Conservation (phyloP, 1,140 invertebrate species). For the Lanistes nyassanus region DNA sequence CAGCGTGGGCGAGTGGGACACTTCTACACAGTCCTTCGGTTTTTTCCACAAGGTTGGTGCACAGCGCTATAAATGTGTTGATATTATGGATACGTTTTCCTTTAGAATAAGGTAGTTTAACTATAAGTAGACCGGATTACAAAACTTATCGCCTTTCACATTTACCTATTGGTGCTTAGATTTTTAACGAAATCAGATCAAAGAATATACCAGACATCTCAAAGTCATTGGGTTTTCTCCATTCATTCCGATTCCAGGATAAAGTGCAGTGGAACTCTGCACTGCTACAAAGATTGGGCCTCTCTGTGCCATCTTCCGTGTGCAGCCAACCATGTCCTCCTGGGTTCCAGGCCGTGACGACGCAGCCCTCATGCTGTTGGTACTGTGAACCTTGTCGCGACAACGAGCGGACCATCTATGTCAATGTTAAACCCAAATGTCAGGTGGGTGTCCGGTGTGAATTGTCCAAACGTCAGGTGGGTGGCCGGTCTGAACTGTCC, state of each 20-base stretch:
- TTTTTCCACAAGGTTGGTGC: slow-evolving; percentile 8
- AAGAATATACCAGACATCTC: background rate
- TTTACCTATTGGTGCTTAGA: no score
- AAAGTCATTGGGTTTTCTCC: background rate
- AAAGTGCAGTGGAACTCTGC: slow-evolving; percentile 15
- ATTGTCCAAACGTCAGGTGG: no score
- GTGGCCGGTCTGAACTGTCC: no score
- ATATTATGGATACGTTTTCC: background rate
- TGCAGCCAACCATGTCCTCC: slow-evolving; percentile 33
- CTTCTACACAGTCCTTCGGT: background rate
- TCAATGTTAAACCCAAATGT: background rate
- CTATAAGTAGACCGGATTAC: background rate
- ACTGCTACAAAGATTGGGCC: background rate
- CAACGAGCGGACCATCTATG: slow-evolving; percentile 36
- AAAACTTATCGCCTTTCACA: background rate
- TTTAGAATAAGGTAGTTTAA: background rate
- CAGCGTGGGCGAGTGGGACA: slow-evolving; percentile 26
- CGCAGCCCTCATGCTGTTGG: slow-evolving; percentile 41
- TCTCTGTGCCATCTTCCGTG: slow-evolving; percentile 22
- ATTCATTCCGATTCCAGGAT: background rate
- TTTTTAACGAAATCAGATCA: background rate
- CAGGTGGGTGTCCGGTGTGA: no score
- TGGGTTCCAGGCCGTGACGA: slow-evolving; percentile 19
- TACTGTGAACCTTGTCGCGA: slow-evolving; percentile 33
- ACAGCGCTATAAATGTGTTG: no score